A percentile compares a stretch with the other conserved stretches of the same genome.
Evolutionary conservation across 2,113 vertebrate genomes (phyloP).

Genomic region (Sinocyclocheilus grahami): DNA sequence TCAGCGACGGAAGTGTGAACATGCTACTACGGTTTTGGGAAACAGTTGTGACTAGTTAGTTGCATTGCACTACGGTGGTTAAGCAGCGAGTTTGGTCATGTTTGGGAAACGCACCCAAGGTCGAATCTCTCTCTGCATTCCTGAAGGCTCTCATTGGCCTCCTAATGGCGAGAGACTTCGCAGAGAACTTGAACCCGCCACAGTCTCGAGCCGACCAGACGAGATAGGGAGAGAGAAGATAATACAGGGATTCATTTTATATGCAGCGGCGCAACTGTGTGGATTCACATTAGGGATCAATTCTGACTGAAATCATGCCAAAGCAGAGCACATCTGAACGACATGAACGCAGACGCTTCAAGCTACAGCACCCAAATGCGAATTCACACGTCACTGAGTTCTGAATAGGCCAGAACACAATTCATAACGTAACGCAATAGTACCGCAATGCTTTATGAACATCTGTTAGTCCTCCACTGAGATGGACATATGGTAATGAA

Average conservation of each 20-base stretch:
- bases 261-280: constrained; percentile 63
- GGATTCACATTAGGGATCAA: constrained; percentile 68
- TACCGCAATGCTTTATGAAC: background rate
- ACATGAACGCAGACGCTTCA: background rate
- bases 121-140: background rate
- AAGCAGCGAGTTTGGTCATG: background rate
- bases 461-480: background rate
- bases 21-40: background rate
- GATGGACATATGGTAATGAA: background rate
- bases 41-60: no score
- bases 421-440: background rate
- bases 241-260: constrained; percentile 64
- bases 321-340: background rate
- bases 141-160: background rate
- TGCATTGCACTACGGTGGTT: background rate
- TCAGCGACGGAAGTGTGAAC: background rate
- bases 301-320: constrained; percentile 73
- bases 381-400: background rate
- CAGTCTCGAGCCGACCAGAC: constrained; percentile 54
- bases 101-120: background rate
- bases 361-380: no score
- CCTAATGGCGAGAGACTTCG: constrained; percentile 24
- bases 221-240: constrained; percentile 51
- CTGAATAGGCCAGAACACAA: background rate
- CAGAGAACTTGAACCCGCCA: constrained; percentile 59